Evolutionary conservation across 2,113 vertebrate genomes (phyloP), one percentile per base, ranked within the genome.

Genomic region (Sigmodon hispidus): DNA sequence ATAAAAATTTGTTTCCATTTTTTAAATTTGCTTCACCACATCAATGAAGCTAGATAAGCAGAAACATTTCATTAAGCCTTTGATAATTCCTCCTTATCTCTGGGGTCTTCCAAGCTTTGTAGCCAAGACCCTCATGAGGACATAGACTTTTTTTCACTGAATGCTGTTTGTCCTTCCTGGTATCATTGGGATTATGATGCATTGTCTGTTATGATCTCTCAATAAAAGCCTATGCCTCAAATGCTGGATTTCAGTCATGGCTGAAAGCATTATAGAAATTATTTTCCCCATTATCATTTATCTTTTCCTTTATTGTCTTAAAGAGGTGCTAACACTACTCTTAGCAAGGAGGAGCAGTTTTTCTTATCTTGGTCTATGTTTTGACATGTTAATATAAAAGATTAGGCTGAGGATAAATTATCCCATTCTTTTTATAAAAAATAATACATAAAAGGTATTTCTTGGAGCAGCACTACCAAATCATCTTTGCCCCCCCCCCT

Each of bases 221-320:
- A 93, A 92, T 97, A 94, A 98, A 97, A 98, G 95, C 96, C 79
- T 97, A 72, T 92, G 48, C 85, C 93, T 97, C 96, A 96, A 94
- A 96, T 84, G 92, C 95, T 88, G 84, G 83, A 90, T 90, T 98
- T 98, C 95, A 63, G 90, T 97, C 45, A 87, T 22, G 72, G 89
- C 92, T 98, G 95, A 98, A 98, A 97, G 96, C 96, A 97, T 93
- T 94, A 55, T 65, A 57, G 95, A 98, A 98, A 98, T 97, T 98
- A 90, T 96, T 96, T 77, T 97, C 94, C 88, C 97, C 97, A 98
- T 98, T 98, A 98, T 95, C 96, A 97, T 98, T 97, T 98, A 98
- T 98, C 98, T 98, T 98, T 98, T 95, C 57, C 45, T 92, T 94
- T 96, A 96, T 77, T 95, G 83, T 87, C 88, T 90, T 97, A 98